Evolutionary conservation across 1,140 invertebrate genomes (phyloP), one percentile per base, ranked within the genome.

Genomic region (Subanguina moxae): DNA sequence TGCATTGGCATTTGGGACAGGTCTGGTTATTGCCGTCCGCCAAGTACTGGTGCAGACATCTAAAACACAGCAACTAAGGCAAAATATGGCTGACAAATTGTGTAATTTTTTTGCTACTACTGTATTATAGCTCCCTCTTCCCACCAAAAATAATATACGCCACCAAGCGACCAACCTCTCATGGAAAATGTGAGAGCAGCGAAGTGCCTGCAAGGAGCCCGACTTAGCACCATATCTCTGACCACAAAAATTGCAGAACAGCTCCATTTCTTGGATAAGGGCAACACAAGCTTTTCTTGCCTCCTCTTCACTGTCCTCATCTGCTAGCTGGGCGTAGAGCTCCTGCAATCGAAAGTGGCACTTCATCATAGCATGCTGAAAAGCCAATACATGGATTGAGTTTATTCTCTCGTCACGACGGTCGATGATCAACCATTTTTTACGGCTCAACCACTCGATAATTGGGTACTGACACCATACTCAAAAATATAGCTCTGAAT

Each of bases 121-220:
- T n/a, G n/a, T n/a, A n/a, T n/a, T n/a, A n/a, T n/a, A 32, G 11
- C 17, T 64, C 32, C 25, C n/a, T n/a, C n/a, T n/a, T n/a, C n/a
- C n/a, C n/a, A n/a, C n/a, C n/a, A n/a, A n/a, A n/a, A n/a, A n/a
- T n/a, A n/a, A n/a, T n/a, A 11, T 30, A 17, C 13, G 19, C 15
- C n/a, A n/a, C n/a, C n/a, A 30, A 52, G 58, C 19, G 30, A 27
- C 23, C 67, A 42, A 78, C 77, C 68, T 73, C 68, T 82, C 80
- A 65, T 82, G 80, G 52, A 82, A 82, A 43, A 82, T 83, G 62
- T 82, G 80, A 11, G 80, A 82, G 68, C 80, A 82, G n/a, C 75
- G 15, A 17, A 82, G 67, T 9, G 80, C 80, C 67, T 77, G 76
- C 21, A 82, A 62, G 15, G 76, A 80, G 57, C 82, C 80, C 28